Evolutionary conservation across 2,113 vertebrate genomes (phyloP), one percentile per base, ranked within the genome.

Genomic region (Scatophagus argus): DNA sequence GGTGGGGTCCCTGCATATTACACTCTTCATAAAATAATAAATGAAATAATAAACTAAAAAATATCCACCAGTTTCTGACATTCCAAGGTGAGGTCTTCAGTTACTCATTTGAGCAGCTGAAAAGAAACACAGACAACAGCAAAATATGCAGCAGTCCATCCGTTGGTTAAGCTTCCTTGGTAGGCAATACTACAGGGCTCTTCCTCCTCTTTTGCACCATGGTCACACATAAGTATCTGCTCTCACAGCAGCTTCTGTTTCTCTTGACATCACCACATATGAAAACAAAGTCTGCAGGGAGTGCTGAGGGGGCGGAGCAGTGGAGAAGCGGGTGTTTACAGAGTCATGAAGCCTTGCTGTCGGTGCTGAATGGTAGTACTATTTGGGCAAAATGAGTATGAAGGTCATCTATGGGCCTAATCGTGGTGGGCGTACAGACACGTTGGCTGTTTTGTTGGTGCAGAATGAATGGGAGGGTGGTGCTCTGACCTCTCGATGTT

Each of bases 401-500:
- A 74, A 77, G 74, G 79, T 70, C 32, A 62, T 74, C 25, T 41
- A 27, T 85, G 36, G 63, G 74, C 44, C 65, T 17, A n/a, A n/a
- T 58, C 19, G 10, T 60, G 5, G 49, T 8, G 36, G 36, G 23
- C 34, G 46, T 13, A 17, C 52, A 3, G 62, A 34, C 16, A 70
- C 0, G 8, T 6, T 1, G 11, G 23, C 27, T 73, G n/a, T 56
- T 34, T 67, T 58, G 41, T 67, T 58, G 41, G 32, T 69, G 59
- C 17, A 44, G 29, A 38, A 13, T 17, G 31, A 58, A 19, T 6
- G 23, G 51, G n/a, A 8, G n/a, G 38, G 32, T 0, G 7, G 8
- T 9, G 6, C 32, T 75, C 87, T 75, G 88, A 99, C 97, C 98
- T 96, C 87, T 99, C 96, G 36, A 99, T 99, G 87, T 99, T 99